Evolutionary conservation across 2,797 vertebrate species (phyloP).

Genomic region (Danio choprae): DNA sequence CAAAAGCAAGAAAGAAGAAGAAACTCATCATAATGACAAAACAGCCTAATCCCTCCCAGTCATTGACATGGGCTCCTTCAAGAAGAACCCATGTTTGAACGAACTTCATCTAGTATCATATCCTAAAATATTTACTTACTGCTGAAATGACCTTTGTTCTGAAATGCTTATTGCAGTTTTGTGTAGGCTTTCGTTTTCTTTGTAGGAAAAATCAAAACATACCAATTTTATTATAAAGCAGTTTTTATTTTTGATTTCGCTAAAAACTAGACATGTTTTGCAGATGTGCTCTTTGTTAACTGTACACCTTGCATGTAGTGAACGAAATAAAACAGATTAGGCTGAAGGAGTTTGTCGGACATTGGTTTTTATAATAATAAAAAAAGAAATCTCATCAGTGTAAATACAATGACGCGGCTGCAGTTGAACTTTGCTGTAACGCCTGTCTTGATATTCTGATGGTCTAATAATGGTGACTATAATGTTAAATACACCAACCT

Average conservation of each 20-base stretch:
- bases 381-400: constrained; percentile 11
- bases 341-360: not conserved
- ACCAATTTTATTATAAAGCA: not conserved
- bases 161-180: not conserved
- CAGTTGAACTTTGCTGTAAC: constrained; percentile 25
- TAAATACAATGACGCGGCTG: constrained; percentile 26
- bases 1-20: constrained; percentile 79
- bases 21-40: constrained; percentile 42
- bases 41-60: constrained; percentile 52
- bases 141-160: not conserved
- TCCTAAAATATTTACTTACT: not conserved
- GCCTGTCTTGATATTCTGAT: constrained; percentile 8
- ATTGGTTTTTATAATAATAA: constrained; percentile 26
- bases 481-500: constrained; percentile 11
- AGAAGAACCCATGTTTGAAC: not conserved
- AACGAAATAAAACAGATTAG: constrained; percentile 25
- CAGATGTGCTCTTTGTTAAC: constrained; percentile 10
- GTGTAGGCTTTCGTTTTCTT: not conserved
- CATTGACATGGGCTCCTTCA: not conserved
- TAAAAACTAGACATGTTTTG: not conserved
- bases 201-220: not conserved
- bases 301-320: constrained; percentile 35
- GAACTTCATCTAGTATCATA: not conserved
- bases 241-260: constrained; percentile 5
- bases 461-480: constrained; percentile 20